phyloP scores from a whole-genome alignment of 2,113 vertebrate genomes.

The Dasypus novemcinctus region DNA sequence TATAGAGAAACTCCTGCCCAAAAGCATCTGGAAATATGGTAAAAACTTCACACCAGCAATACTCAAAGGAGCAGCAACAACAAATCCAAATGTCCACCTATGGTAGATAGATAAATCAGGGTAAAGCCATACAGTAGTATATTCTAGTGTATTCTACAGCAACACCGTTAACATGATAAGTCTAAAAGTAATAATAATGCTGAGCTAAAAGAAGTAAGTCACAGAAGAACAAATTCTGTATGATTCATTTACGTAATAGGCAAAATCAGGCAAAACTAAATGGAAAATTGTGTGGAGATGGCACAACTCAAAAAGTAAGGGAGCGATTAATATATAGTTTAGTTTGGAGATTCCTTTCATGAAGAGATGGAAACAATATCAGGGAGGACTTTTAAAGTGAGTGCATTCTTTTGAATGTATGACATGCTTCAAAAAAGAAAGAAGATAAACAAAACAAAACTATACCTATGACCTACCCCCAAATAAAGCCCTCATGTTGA shows the following conservation, averaged over 20 bases:
- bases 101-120: neutral
- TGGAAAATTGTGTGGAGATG: neutral
- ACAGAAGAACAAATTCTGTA: neutral
- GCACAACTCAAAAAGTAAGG: neutral
- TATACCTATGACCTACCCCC: neutral
- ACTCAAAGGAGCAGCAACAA: neutral
- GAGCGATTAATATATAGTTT: neutral
- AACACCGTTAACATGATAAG: neutral
- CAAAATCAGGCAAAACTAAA: neutral
- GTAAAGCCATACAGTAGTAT: neutral
- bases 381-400: neutral
- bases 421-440: neutral
- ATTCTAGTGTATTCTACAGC: neutral
- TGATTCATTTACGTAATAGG: neutral
- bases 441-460: conserved; percentile 9
- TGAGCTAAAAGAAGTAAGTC: neutral
- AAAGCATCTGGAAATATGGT: neutral
- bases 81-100: neutral
- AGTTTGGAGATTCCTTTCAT: neutral
- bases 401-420: neutral
- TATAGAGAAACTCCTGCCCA: neutral
- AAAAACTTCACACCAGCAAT: neutral
- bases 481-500: neutral
- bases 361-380: neutral
- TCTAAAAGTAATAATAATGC: neutral